Base-by-base conservation (phyloP, 2,797 vertebrate genomes). In the Microctenopoma lineatum region DNA sequence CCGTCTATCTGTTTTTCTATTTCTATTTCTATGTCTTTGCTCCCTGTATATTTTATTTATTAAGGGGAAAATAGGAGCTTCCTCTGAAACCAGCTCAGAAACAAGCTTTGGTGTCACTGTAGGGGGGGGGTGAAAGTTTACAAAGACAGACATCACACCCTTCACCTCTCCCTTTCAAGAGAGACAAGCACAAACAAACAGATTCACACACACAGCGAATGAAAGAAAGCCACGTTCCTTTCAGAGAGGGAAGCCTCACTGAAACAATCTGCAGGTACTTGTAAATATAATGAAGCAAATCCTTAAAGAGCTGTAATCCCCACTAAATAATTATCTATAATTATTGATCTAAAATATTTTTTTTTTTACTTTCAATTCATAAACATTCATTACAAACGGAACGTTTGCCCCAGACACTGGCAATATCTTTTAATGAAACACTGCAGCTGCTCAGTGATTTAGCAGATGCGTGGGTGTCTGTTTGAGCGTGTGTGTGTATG, bases 391-490 rank as follows among this genome's bases (percentile, higher is more conserved):
- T 75, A 64, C 41, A 69, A 85, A 83, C 52, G n/a, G 32, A 83
- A 76, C 42, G 66, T 74, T 82, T 76, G 60, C 46, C 60, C 54
- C 75, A 60, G 59, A 89, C 13, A 58, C 53, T 56, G 53, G 42
- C 47, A 25, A 56, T 68, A 75, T 74, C 38, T 79, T 67, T 82
- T 79, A 83, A 79, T 78, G 65, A 81, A 83, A 50, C 55, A 48
- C 73, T 75, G 66, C 77, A 82, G 87, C 75, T 84, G 51, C 74
- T 81, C 53, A 66, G 54, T 79, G 70, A 84, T 83, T 73, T 77
- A 42, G 56, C 47, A 73, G 57, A 75, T 70, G 73, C 50, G 75
- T 83, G 68, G 68, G 81, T 75, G 69, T 77, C 36, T 77, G 58
- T 52, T 57, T 60, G 4, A 47, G 64, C 50, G 58, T 64, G 29